These are phyloP conservation scores for Sapayoa aenigma DNA, from an alignment of 2,113 vertebrate genomes.

Conservation along the genomic window DNA sequence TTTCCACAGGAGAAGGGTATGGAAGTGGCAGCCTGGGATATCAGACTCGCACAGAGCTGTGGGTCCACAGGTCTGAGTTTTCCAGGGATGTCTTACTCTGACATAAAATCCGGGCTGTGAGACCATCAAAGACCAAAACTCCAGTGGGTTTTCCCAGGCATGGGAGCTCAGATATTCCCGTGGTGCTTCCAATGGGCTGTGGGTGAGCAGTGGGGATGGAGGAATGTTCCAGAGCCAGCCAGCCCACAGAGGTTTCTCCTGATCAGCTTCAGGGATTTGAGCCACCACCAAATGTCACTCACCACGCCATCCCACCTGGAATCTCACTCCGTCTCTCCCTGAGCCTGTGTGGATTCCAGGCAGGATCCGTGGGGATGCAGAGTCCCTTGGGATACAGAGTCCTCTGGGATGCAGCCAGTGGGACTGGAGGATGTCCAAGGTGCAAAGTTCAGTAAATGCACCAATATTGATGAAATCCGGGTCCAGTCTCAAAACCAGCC, in stretches of 20 bases:
- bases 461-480: too few species aligned
- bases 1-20: fast-evolving
- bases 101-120: neutral
- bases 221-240: neutral
- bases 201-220: neutral
- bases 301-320: neutral
- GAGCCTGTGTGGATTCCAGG: too few species aligned
- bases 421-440: neutral
- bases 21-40: neutral
- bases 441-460: fast-evolving
- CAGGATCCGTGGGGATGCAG: too few species aligned
- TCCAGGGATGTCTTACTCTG: too few species aligned
- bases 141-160: neutral
- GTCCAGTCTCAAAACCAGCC: neutral
- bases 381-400: too few species aligned
- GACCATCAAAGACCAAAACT: neutral
- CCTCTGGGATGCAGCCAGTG: neutral
- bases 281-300: too few species aligned
- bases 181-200: neutral
- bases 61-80: neutral
- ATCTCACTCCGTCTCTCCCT: neutral
- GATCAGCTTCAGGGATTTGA: too few species aligned
- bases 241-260: too few species aligned
- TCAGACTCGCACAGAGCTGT: neutral
- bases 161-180: neutral